phyloP scores from a whole-genome alignment of 2,797 vertebrate genomes.

The Acipenser ruthenus region DNA sequence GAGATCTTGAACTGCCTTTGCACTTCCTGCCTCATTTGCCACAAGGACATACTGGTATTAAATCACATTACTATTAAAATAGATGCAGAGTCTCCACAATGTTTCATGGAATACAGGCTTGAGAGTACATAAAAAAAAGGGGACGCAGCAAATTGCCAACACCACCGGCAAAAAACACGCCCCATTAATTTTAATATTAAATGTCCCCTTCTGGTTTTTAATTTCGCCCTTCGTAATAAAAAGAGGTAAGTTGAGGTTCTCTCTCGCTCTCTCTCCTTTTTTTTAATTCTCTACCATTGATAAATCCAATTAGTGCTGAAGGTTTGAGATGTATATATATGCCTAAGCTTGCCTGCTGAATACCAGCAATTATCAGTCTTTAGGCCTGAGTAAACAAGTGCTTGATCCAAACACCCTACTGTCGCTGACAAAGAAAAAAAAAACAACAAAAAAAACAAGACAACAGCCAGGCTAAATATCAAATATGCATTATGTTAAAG shows the following conservation, averaged over 20 bases:
- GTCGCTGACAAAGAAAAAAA: too few relatives aligned
- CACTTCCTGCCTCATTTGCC: slow-evolving; percentile 40
- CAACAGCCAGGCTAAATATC: too few relatives aligned
- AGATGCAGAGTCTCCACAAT: slow-evolving; percentile 35
- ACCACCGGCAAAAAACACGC: slow-evolving; percentile 35
- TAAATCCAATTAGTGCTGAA: slow-evolving; percentile 47
- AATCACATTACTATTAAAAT: slow-evolving; percentile 41
- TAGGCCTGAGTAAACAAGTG: too few relatives aligned
- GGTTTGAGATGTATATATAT: slow-evolving; percentile 38
- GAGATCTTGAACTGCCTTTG: slow-evolving; percentile 24
- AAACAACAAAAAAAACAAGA: too few relatives aligned
- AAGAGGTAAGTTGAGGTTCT: slow-evolving; percentile 46
- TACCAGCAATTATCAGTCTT: slow-evolving; percentile 45
- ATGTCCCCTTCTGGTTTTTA: slow-evolving; percentile 37
- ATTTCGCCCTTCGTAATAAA: slow-evolving; percentile 65
- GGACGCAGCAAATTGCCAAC: slow-evolving; percentile 39
- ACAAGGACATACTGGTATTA: slow-evolving; percentile 44
- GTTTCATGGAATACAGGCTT: slow-evolving; percentile 27
- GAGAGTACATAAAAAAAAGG: slow-evolving; percentile 30
- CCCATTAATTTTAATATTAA: slow-evolving; percentile 60
- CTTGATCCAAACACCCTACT: too few relatives aligned
- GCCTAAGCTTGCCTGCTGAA: slow-evolving; percentile 49
- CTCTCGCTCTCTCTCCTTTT: slow-evolving; percentile 28
- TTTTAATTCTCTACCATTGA: slow-evolving; percentile 24
- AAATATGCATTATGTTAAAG: too few relatives aligned